Evolutionary conservation across 2,113 vertebrate species (phyloP).

Genomic region (Aegithalos caudatus): DNA sequence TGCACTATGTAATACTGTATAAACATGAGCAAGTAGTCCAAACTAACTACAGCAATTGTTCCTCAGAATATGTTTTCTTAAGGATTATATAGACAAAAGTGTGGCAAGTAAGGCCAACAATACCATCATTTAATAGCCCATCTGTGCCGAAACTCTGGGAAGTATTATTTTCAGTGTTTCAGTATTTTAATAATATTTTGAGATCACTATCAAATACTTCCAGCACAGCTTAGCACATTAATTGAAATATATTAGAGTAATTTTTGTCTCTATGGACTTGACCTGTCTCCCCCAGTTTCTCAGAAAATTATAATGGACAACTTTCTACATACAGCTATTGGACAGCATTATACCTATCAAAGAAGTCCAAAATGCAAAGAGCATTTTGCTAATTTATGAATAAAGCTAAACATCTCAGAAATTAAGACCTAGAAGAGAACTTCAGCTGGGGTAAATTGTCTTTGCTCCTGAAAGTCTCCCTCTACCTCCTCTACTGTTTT

Average conservation of each 20-base stretch:
- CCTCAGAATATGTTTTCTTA: constrained; percentile 3
- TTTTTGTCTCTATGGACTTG: background rate
- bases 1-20: constrained; percentile 48
- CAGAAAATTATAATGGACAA: background rate
- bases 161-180: background rate
- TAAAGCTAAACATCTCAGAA: background rate
- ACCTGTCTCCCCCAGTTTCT: background rate
- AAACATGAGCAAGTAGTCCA: constrained; percentile 36
- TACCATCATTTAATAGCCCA: background rate
- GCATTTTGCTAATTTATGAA: background rate
- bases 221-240: background rate
- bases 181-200: background rate
- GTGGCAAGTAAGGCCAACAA: background rate
- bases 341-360: background rate
- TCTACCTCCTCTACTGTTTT: background rate
- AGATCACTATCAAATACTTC: background rate
- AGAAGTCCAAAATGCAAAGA: background rate
- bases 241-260: background rate
- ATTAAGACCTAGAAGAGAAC: background rate
- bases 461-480: background rate
- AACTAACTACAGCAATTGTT: background rate
- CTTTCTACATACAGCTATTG: background rate
- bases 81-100: constrained; percentile 10
- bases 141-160: background rate
- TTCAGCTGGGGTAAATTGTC: background rate